Percentiles rank a stretch among this genome's conserved stretches.
phyloP scores from a whole-genome alignment of 2,888 invertebrate genomes.

The Octodonta nipae region DNA sequence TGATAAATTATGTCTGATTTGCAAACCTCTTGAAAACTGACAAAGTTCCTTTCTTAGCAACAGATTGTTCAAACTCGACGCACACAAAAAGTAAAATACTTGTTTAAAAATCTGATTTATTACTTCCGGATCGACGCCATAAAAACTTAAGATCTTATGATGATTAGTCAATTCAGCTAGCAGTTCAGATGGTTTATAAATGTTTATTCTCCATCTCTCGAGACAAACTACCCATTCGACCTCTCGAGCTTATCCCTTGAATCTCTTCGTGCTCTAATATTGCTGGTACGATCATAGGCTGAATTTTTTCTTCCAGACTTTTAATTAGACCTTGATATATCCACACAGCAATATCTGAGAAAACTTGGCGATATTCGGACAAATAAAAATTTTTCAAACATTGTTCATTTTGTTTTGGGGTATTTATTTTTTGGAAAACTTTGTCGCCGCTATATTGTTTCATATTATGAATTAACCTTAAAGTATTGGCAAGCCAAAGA shows the following conservation, averaged over 20 bases:
- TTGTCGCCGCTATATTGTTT: slow-evolving; percentile 92
- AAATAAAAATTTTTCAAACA: slow-evolving; percentile 80
- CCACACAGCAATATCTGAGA: slow-evolving; percentile 72
- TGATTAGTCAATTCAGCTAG: too few relatives aligned
- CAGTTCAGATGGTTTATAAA: slow-evolving; percentile 46
- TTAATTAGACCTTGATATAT: slow-evolving; percentile 54
- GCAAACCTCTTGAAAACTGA: slow-evolving; percentile 95
- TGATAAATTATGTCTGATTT: slow-evolving; percentile 86
- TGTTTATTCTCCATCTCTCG: slow-evolving; percentile 22
- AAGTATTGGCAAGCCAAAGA: slow-evolving; percentile 71
- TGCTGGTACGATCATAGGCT: slow-evolving; percentile 70
- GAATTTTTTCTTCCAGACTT: slow-evolving; percentile 40
- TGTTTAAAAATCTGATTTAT: slow-evolving; percentile 76
- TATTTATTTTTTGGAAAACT: slow-evolving; percentile 72
- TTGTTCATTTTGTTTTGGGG: slow-evolving; percentile 83
- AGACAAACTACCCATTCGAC: slow-evolving; percentile 26
- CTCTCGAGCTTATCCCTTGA: slow-evolving; percentile 45
- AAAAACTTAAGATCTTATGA: slow-evolving; percentile 48
- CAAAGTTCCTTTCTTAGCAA: slow-evolving; percentile 89
- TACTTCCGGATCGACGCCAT: slow-evolving; percentile 70
- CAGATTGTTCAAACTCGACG: slow-evolving; percentile 85
- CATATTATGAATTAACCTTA: slow-evolving; percentile 74
- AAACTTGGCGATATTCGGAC: slow-evolving; percentile 74
- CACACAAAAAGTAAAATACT: slow-evolving; percentile 87
- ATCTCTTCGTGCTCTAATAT: slow-evolving; percentile 90